These are phyloP conservation scores for Odontomyia ornata DNA, from an alignment of 2,888 invertebrate species.

Conservation along the genomic window DNA sequence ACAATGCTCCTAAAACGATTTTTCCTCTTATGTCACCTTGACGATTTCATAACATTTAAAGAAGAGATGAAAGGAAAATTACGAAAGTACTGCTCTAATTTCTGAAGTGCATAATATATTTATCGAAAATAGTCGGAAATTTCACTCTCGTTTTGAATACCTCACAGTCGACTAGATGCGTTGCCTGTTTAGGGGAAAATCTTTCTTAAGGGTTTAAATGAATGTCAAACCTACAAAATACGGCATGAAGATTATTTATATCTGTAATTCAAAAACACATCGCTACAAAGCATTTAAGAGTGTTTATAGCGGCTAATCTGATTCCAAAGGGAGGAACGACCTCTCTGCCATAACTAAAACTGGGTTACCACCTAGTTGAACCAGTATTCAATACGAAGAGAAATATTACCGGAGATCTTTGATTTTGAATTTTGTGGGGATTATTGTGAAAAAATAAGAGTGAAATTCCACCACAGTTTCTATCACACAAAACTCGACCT, in stretches of 20 bases:
- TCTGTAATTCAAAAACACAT: neutral
- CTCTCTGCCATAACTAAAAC: neutral
- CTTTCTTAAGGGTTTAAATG: neutral
- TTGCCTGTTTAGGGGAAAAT: neutral
- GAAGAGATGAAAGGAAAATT: neutral
- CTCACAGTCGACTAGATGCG: neutral
- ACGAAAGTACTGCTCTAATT: neutral
- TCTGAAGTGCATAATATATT: neutral
- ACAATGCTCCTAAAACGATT: too few species aligned
- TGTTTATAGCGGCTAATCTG: neutral
- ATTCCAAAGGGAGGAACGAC: neutral
- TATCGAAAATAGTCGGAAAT: neutral
- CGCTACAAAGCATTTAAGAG: neutral
- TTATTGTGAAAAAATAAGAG: neutral
- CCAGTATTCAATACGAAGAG: too few species aligned
- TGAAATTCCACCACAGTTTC: neutral
- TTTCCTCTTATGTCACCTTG: neutral
- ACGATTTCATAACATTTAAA: neutral
- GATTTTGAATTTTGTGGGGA: too few species aligned
- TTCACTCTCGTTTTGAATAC: neutral
- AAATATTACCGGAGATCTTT: too few species aligned
- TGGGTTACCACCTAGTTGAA: neutral
- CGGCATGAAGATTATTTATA: neutral
- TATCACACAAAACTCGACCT: neutral
- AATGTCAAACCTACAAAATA: neutral